Conservation (phyloP, 2,113 vertebrate species). For the Tyto alba region DNA sequence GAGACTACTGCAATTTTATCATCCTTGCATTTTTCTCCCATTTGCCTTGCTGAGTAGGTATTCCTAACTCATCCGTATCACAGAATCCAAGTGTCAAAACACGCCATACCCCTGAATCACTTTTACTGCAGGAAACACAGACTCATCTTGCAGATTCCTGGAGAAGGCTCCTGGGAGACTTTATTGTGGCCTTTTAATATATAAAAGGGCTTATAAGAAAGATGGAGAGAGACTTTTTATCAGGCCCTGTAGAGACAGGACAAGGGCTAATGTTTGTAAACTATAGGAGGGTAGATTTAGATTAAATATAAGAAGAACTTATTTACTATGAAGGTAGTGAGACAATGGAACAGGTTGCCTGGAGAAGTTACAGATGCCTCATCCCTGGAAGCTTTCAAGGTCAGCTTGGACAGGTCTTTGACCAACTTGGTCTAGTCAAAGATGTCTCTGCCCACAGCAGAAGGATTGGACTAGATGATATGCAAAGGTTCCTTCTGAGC, state of each 20-base stretch:
- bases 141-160: background rate
- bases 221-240: background rate
- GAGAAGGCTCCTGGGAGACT: background rate
- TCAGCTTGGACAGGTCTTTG: background rate
- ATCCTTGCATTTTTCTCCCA: background rate
- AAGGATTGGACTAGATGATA: background rate
- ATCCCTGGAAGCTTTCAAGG: background rate
- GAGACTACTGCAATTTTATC: background rate
- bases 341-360: background rate
- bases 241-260: background rate
- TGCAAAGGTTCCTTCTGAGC: background rate
- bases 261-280: background rate
- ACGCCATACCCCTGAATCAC: background rate
- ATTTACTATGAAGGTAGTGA: background rate
- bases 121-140: background rate
- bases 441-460: background rate
- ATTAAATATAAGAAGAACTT: background rate
- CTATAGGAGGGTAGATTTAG: background rate
- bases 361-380: background rate
- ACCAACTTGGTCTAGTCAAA: background rate
- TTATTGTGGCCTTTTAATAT: background rate
- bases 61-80: background rate
- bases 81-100: background rate
- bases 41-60: background rate
- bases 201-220: background rate